Conservation (phyloP, 2,888 invertebrate species). For the Tinea pellionella region DNA sequence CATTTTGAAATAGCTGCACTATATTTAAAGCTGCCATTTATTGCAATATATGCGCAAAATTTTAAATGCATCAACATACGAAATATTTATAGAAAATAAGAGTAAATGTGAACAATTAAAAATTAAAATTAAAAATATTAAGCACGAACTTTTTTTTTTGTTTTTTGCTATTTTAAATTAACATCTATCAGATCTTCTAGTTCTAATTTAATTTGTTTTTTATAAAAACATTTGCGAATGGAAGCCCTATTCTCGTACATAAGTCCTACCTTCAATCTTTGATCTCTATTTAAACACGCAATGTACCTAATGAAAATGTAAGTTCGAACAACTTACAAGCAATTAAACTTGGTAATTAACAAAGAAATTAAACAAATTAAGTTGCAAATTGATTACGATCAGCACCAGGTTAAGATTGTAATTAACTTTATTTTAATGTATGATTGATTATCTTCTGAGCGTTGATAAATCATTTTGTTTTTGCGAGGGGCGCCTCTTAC, state of each 20-base stretch:
- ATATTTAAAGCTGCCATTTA: too few species aligned
- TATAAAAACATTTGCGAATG: background rate
- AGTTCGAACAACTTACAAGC: constrained; percentile 8
- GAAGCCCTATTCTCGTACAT: background rate
- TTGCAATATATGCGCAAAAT: too few species aligned
- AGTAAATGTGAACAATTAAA: too few species aligned
- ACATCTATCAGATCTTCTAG: too few species aligned
- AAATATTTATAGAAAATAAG: too few species aligned
- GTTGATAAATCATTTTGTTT: constrained; percentile 3
- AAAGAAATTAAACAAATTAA: constrained; percentile 8
- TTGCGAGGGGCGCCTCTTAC: background rate
- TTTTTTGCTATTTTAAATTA: too few species aligned
- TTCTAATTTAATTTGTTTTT: too few species aligned
- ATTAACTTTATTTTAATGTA: constrained; percentile 4
- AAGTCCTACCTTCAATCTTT: background rate
- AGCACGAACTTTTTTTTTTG: too few species aligned
- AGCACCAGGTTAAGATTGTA: constrained; percentile 6
- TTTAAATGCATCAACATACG: too few species aligned
- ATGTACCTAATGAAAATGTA: constrained; percentile 9
- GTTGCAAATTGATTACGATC: constrained; percentile 12
- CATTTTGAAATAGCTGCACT: too few species aligned
- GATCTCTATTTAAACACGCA: constrained; percentile 4
- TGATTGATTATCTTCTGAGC: constrained; percentile 5
- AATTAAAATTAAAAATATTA: too few species aligned
- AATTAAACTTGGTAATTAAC: constrained; percentile 12